Base-by-base conservation (phyloP, 1,140 invertebrate genomes). In the Copidosoma floridanum region DNA sequence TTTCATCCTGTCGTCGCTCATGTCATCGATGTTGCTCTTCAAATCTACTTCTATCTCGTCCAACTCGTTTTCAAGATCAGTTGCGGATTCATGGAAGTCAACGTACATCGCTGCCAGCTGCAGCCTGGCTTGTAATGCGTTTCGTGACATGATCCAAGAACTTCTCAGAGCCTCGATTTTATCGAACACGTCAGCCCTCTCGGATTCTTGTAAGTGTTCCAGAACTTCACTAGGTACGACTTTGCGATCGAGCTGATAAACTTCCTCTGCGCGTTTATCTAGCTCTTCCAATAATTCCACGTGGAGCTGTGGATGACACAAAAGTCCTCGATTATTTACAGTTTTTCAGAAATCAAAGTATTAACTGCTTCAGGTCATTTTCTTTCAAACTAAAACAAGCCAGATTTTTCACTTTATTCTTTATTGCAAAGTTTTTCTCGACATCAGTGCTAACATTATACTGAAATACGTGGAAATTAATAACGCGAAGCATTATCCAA, bases 231-330 rank as follows among this genome's bases (percentile, higher is more conserved):
- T 82, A n/a, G 89, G 83, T 32, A 86, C 83, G 56, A 83, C 79
- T 63, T 90, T 86, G 43, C 89, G 82, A 65, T 90, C 87, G 2
- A 78, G 41, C 26, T 61, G 61, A 20, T 71, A 65, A 12, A 77
- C 73, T 14, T 77, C 76, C 2, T 66, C 59, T 0, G 61, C 67
- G 51, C 79, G 79, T 68, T 89, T 89, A 76, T 88, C 84, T 52
- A 93, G 78, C 74, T 94, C 91, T 69, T 85, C 85, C 62, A 89
- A 82, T 12, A 93, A 74, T 70, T 89, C 85, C 64, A 87, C 84
- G 73, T 94, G 91, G 61, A 89, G 78, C 69, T 90, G 82, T 6
- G 6, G 6, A 32, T 8, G 6, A 32, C 29, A 32, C 29, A 32
- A n/a, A n/a, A n/a, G n/a, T n/a, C n/a, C n/a, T n/a, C n/a, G n/a